Percentiles rank a stretch among this genome's conserved stretches.
phyloP scores from a whole-genome alignment of 1,140 invertebrate genomes.

The Trachymyrmex septentrionalis region DNA sequence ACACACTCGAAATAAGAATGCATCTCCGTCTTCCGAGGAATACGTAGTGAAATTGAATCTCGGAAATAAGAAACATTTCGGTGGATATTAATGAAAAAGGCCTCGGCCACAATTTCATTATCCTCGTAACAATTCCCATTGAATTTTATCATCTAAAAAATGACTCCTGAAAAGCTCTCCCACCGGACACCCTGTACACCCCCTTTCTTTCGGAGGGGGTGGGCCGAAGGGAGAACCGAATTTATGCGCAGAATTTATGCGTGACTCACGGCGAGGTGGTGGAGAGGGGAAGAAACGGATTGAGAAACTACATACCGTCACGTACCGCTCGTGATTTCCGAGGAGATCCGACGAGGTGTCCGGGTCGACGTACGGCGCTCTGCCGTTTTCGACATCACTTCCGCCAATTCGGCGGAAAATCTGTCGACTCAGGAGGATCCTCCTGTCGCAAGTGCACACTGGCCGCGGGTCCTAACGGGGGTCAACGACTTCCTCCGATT shows the following conservation, averaged over 20 bases:
- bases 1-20: too few species aligned
- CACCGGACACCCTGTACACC: too few species aligned
- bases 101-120: too few species aligned
- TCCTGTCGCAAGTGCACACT: slow-evolving; percentile 67
- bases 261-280: neutral
- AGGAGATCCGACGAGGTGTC: neutral
- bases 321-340: neutral
- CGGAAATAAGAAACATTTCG: too few species aligned
- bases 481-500: slow-evolving; percentile 83
- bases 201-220: neutral
- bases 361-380: slow-evolving; percentile 69
- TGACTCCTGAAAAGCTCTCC: too few species aligned
- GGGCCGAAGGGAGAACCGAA: too few species aligned
- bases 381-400: slow-evolving; percentile 43
- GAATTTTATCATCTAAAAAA: too few species aligned
- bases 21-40: too few species aligned
- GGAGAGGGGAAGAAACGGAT: neutral
- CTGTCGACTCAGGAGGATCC: slow-evolving; percentile 70
- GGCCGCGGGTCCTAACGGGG: slow-evolving; percentile 66
- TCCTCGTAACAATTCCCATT: too few species aligned
- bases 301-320: slow-evolving; percentile 21
- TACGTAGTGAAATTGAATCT: too few species aligned
- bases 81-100: too few species aligned
- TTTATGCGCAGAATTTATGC: neutral
- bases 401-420: slow-evolving; percentile 70